These are phyloP conservation scores for Xanthia togata DNA, from an alignment of 2,888 invertebrate genomes.

Conservation along the genomic window DNA sequence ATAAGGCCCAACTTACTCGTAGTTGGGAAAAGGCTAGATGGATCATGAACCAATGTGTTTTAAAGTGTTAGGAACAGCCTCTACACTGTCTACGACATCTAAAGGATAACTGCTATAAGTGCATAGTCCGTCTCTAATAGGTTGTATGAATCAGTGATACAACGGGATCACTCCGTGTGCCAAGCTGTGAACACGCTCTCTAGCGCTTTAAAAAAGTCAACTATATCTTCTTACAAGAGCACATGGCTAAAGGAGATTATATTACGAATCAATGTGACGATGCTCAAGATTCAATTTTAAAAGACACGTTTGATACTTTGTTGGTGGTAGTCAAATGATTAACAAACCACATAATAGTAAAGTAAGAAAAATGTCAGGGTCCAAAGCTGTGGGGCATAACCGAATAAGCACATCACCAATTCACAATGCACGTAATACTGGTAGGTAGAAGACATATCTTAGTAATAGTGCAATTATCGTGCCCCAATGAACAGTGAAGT, in stretches of 20 bases:
- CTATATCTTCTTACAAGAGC: constrained; percentile 9
- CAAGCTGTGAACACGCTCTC: constrained; percentile 50
- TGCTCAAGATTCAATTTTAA: neutral
- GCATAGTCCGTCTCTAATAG: constrained; percentile 10
- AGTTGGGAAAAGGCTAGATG: neutral
- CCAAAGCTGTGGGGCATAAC: neutral
- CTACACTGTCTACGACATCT: neutral
- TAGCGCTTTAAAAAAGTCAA: constrained; percentile 46
- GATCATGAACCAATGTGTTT: neutral
- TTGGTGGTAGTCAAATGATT: neutral
- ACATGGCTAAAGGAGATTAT: constrained; percentile 9
- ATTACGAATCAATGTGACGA: constrained; percentile 21
- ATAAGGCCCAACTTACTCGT: neutral
- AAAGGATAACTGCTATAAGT: neutral
- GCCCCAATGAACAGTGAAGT: neutral
- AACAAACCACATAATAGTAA: neutral
- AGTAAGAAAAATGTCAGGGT: neutral
- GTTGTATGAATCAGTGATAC: constrained; percentile 54
- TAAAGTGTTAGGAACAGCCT: neutral
- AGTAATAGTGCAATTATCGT: too few species aligned
- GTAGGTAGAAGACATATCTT: neutral
- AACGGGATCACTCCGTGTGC: constrained; percentile 43
- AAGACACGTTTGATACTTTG: neutral
- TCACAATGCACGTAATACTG: neutral
- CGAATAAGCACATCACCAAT: neutral